Base-by-base conservation (phyloP, 2,888 invertebrate species). In the Troglohyphantes excavatus region DNA sequence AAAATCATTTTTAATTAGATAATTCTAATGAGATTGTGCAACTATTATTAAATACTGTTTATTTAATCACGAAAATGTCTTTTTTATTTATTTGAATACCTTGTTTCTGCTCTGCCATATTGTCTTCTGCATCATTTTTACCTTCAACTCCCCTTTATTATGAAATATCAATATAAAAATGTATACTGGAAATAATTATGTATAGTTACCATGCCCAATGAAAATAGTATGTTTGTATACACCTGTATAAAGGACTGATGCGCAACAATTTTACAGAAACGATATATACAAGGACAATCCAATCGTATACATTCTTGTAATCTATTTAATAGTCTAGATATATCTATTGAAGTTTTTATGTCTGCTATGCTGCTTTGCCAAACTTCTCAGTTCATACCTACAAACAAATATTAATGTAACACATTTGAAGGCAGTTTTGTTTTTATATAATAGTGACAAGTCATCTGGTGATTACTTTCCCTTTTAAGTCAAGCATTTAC, bases 251-350 rank as follows among this genome's bases (percentile, higher is more conserved):
- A 21, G 39, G 19, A 53, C 72, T 65, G 26, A 78, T 63, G 78
- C 78, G 27, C 65, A 78, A 63, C 43, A 65, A 78, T 33, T 78
- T 78, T 43, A 65, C 78, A 39, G 78, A 63, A 78, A 39, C 63
- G 65, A 63, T 33, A 68, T 68, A 53, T 17, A 72, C 46, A 53
- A 65, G 78, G 65, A 78, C 78, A 78, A 78, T 78, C 78, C 39
- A 78, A 78, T 65, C 27, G 27, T 63, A 78, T 78, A 65, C 63
- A 65, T 63, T 78, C 63, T 63, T 65, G 29, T 63, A 61, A 53
- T 73, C 53, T 53, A 73, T 73, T 59, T 78, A 65, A 63, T 78
- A 78, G 78, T 43, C 26, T 65, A 78, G 78, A 33, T 43, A 33
- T 53, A 53, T 63, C 19, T 33, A 63, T 76, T 70, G 39, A 26